Conservation (phyloP, 1,140 invertebrate genomes). For the Diorhabda sublineata region DNA sequence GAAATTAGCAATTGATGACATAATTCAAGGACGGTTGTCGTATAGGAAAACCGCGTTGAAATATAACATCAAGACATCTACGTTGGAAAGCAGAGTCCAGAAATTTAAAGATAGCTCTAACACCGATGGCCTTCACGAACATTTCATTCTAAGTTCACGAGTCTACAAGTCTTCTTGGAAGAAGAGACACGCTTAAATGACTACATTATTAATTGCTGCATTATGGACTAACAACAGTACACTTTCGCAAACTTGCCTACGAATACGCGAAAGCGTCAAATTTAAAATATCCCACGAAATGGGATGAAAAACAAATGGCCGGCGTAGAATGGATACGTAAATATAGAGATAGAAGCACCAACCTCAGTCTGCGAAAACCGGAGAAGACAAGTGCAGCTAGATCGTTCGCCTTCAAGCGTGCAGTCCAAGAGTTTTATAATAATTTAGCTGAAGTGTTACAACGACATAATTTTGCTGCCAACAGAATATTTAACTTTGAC, state of each 20-base stretch:
- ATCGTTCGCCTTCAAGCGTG: slow-evolving; percentile 8
- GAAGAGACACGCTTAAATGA: slow-evolving; percentile 21
- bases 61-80: no score
- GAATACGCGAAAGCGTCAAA: slow-evolving; percentile 21
- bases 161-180: slow-evolving; percentile 15
- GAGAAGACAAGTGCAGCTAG: slow-evolving; percentile 23
- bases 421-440: slow-evolving; percentile 15
- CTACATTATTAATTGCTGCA: slow-evolving; percentile 22
- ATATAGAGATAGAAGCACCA: slow-evolving; percentile 18
- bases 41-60: no score
- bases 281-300: slow-evolving; percentile 22
- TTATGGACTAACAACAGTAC: slow-evolving; percentile 23
- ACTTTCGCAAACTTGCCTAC: slow-evolving; percentile 23
- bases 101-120: no score
- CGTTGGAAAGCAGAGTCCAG: no score
- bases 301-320: slow-evolving; percentile 22
- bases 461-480: slow-evolving; percentile 20
- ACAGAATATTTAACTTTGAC: slow-evolving; percentile 19
- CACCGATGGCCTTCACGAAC: background rate
- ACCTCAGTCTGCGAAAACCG: slow-evolving; percentile 18
- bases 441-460: slow-evolving; percentile 16
- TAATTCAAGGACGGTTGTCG: no score
- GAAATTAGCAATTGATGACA: no score
- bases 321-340: slow-evolving; percentile 21
- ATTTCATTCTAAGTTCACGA: slow-evolving; percentile 20